Base-by-base conservation (phyloP, 2,797 vertebrate genomes). In the Gobio occitaniae region DNA sequence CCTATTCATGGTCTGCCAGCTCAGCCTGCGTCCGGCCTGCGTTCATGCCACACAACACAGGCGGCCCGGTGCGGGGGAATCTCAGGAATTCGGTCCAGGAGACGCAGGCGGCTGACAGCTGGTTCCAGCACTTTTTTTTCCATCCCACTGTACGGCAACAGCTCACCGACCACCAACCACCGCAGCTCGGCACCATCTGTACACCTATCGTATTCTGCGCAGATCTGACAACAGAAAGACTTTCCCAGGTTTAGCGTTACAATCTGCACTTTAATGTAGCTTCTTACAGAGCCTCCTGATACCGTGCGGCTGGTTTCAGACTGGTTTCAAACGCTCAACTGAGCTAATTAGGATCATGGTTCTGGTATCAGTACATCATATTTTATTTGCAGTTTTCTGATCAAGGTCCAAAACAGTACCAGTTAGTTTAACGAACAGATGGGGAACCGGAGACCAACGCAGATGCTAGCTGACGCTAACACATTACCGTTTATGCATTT, bases 1-100 rank as follows among this genome's bases (percentile, higher is more conserved):
- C 91, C 94, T 94, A 95, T 96, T 96, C 95, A 96, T 93, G 89
- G 88, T 75, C 87, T 95, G 95, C 95, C 95, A 81, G 79, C 32
- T 70, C 65, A 11, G 48, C 48, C 79, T 44, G 54, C 5, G 93
- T 86, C 89, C 91, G 81, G 94, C 91, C 92, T 91, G 90, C 88
- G 86, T 91, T 93, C 92, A 91, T 92, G 92, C 93, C 92, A 91
- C 92, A 94, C 92, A 94, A 93, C 94, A 92, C 91, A 69, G 56
- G 48, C 54, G 59, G 74, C 70, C 68, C 36, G 78, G 75, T 44
- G 56, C n/a, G 2, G 41, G 89, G 87, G 86, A 92, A 90, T 90
- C 84, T 89, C 79, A 85, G 90, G 83, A 92, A 89, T 91, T 80
- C 84, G 89, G 87, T 88, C 83, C 76, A 88, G 87, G 80, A 85